A percentile compares a stretch with the other conserved stretches of the same genome.
Conservation (phyloP, 2,888 invertebrate genomes). For the Mylabris sibirica region DNA sequence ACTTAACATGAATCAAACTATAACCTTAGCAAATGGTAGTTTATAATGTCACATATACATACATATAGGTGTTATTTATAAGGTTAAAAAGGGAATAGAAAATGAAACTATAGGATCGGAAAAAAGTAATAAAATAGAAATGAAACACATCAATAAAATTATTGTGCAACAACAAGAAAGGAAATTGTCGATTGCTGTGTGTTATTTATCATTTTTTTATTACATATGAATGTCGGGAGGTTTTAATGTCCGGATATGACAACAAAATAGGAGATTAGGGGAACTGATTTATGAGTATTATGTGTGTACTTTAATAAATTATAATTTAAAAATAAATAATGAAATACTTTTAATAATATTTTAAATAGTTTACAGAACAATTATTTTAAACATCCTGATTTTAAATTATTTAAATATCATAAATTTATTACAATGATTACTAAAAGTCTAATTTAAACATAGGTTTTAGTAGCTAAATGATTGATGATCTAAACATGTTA, state of each 20-base stretch:
- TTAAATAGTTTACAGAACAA: background rate
- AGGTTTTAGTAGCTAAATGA: background rate
- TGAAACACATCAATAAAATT: background rate
- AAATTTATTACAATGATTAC: background rate
- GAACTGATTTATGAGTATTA: background rate
- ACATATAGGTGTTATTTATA: background rate
- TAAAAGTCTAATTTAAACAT: background rate
- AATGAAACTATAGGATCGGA: background rate
- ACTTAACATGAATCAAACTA: constrained; percentile 33
- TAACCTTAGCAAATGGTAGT: background rate
- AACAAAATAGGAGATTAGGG: constrained; percentile 4
- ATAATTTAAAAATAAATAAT: background rate
- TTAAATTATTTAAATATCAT: background rate
- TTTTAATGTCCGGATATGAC: constrained; percentile 12
- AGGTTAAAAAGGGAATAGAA: background rate
- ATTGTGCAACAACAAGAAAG: background rate
- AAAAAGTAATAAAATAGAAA: background rate
- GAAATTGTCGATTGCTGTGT: constrained; percentile 5
- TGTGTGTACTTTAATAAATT: constrained; percentile 5
- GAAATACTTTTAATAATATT: background rate
- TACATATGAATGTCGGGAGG: constrained; percentile 2
- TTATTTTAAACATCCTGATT: background rate
- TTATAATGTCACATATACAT: background rate
- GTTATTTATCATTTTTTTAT: constrained; percentile 12
- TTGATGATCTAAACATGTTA: background rate